Base-by-base conservation (phyloP, 2,797 vertebrate genomes). In the Delichon dasypus region DNA sequence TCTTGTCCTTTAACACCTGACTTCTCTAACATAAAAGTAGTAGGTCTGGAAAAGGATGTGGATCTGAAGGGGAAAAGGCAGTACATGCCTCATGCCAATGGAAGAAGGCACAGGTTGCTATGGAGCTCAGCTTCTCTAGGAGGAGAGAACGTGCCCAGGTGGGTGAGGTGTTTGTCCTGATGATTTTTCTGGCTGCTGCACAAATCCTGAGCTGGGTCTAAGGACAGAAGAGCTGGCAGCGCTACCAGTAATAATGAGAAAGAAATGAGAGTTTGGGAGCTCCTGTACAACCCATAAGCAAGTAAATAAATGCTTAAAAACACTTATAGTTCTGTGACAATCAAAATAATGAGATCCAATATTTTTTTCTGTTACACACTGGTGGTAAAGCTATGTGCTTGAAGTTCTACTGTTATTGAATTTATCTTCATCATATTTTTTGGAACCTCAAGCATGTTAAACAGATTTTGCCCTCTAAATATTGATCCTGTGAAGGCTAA, bases 101-200 rank as follows among this genome's bases (percentile, higher is more conserved):
- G 36, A 83, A 73, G 27, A 38, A 79, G 48, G 25, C 42, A 34
- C 0, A 10, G 21, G 44, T 36, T 76, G 47, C 21, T 40, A 9
- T 5, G 84, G 65, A 88, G 40, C 20, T 45, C 36, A 38, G 2
- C 29, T 16, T 55, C 21, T 16, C 10, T 29, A 32, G 50, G 36
- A 81, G 11, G 1, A 57, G 19, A 38, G n/a, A n/a, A 66, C 54
- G 36, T 34, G 18, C 13, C 32, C 34, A 42, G 42, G 45, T 1
- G 0, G 7, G 11, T 65, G 42, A 82, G 13, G 27, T 47, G 27
- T 45, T 20, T 0, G 0, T 48, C 45, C 75, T 75, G 30, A 32
- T 67, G 54, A 11, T 27, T 65, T 32, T 55, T 27, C 66, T 14
- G 13, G 23, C 44, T 62, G 40, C 85, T 73, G 55, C 23, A 60